Conservation (phyloP, 2,888 invertebrate species). For the Pristionchus arcanus region DNA sequence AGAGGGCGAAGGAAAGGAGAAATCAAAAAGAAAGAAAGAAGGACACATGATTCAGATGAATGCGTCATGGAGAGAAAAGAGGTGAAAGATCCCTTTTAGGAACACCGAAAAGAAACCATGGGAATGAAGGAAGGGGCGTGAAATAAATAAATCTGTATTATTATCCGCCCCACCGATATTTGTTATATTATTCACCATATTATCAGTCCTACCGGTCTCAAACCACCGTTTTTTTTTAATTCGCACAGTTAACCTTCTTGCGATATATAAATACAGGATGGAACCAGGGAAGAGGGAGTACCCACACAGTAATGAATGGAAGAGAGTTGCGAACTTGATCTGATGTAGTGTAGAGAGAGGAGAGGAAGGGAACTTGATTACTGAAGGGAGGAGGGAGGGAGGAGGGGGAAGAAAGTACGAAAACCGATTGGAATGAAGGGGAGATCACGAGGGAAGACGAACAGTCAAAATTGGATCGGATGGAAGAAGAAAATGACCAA, state of each 20-base stretch:
- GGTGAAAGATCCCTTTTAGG: background rate
- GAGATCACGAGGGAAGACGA: background rate
- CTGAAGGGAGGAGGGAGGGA: background rate
- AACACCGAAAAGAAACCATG: background rate
- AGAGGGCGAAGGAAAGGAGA: conserved; percentile 34
- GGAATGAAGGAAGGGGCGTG: background rate
- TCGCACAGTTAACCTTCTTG: too few species aligned
- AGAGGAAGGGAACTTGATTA: conserved; percentile 28
- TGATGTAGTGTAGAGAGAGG: background rate
- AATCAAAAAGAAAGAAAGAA: background rate
- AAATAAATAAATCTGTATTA: too few species aligned
- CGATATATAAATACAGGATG: too few species aligned
- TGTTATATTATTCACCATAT: too few species aligned
- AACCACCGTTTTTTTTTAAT: too few species aligned
- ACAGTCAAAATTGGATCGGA: background rate
- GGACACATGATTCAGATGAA: background rate
- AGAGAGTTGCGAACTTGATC: conserved; percentile 34
- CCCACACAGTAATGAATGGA: too few species aligned
- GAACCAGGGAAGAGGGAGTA: too few species aligned
- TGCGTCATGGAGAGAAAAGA: too few species aligned
- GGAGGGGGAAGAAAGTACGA: conserved; percentile 21
- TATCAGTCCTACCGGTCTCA: too few species aligned
- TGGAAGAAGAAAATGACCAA: background rate
- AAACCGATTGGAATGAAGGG: conserved; percentile 38
- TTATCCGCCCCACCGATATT: too few species aligned